These are phyloP conservation scores for Anabacerthia variegaticeps DNA, from an alignment of 2,797 vertebrate species.

Conservation along the genomic window DNA sequence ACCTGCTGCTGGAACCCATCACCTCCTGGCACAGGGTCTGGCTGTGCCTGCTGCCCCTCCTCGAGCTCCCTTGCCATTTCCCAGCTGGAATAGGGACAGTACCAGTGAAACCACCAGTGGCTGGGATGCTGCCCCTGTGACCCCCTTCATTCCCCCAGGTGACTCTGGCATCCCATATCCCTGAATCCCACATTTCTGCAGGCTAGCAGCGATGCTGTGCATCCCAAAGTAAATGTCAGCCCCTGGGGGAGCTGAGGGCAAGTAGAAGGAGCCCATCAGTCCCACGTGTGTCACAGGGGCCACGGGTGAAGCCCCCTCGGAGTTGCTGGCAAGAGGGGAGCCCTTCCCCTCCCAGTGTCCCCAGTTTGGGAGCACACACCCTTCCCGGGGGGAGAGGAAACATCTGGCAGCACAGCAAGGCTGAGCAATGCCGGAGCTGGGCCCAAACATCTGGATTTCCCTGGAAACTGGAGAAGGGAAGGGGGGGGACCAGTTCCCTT, in stretches of 20 bases:
- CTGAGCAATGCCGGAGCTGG: slow-evolving; percentile 18
- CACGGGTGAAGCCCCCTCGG: not conserved
- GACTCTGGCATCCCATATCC: not conserved
- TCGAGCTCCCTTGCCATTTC: accelerated
- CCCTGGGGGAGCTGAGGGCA: accelerated
- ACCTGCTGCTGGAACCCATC: not conserved
- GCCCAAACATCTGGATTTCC: slow-evolving; percentile 64
- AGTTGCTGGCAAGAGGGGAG: not conserved
- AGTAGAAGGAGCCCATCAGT: accelerated
- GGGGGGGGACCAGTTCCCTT: not conserved
- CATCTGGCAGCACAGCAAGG: slow-evolving; percentile 24
- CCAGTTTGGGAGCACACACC: not conserved
- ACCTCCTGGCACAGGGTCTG: not conserved
- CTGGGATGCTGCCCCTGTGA: accelerated
- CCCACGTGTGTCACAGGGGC: accelerated
- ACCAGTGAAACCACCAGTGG: accelerated
- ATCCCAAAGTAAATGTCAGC: accelerated
- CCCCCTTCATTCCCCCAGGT: accelerated
- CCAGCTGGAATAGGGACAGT: not conserved
- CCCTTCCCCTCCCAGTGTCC: not conserved
- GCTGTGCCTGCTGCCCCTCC: not conserved
- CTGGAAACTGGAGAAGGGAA: not conserved
- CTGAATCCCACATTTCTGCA: accelerated
- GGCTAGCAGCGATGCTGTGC: accelerated
- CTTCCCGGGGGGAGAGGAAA: slow-evolving; percentile 15